Evolutionary conservation across 2,113 vertebrate species (phyloP).

Genomic region (Neomonachus schauinslandi): DNA sequence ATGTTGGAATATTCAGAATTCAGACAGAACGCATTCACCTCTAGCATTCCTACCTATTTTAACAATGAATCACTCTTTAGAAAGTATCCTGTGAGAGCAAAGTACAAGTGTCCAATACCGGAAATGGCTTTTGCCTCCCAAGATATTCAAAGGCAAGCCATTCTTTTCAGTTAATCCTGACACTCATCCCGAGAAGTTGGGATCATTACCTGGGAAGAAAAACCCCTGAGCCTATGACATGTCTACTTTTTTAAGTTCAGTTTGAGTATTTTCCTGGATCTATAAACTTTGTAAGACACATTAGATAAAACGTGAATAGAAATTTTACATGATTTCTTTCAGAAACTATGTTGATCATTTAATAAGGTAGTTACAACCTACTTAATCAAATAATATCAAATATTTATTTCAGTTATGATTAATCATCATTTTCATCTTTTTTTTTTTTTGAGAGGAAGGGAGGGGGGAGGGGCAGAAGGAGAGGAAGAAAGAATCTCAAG

Average conservation of each 20-base stretch:
- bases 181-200: neutral
- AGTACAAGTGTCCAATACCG: neutral
- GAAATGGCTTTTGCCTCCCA: neutral
- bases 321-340: slow-evolving; percentile 32
- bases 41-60: neutral
- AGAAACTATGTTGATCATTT: slow-evolving; percentile 25
- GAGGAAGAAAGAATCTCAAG: neutral
- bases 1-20: neutral
- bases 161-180: slow-evolving; percentile 6
- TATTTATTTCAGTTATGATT: neutral
- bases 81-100: slow-evolving; percentile 26
- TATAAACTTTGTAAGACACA: neutral
- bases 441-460: neutral
- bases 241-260: neutral
- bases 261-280: neutral
- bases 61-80: neutral
- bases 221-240: neutral
- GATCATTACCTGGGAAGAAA: neutral
- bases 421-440: slow-evolving; percentile 21
- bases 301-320: neutral
- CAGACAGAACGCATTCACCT: neutral
- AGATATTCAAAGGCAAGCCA: neutral
- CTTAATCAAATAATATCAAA: slow-evolving; percentile 15
- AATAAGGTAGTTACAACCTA: slow-evolving; percentile 5
- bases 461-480: neutral